A percentile compares a stretch with the other conserved stretches of the same genome.
Conservation (phyloP, 37 sponge, comb jelly and placozoan species). For the Axinella damicornis region DNA sequence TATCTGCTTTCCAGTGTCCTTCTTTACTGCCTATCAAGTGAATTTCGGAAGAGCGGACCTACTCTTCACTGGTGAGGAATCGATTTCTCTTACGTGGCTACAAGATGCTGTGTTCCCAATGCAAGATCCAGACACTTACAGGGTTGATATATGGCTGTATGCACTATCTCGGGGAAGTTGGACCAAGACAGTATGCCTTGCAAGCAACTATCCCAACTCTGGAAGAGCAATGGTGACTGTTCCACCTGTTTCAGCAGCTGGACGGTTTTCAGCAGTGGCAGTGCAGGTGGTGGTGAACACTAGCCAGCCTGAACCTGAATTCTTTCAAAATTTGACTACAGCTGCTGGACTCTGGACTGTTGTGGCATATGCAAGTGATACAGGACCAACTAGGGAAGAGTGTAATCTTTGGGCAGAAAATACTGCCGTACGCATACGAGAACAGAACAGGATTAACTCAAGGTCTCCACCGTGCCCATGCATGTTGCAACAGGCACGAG, state of each 20-base stretch:
- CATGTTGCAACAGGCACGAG: neutral
- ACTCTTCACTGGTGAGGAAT: neutral
- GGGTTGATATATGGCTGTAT: slow-evolving; percentile 19
- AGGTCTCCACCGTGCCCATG: slow-evolving; percentile 27
- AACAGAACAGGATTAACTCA: neutral
- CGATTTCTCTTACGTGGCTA: slow-evolving; percentile 13
- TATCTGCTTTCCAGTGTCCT: slow-evolving; percentile 12
- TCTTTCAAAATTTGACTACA: too few relatives aligned
- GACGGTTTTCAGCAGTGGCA: slow-evolving; percentile 6
- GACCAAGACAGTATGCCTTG: neutral
- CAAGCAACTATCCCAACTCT: slow-evolving; percentile 14
- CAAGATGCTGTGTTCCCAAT: slow-evolving; percentile 28
- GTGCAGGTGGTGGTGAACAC: slow-evolving; percentile 2
- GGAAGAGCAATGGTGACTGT: slow-evolving; percentile 10
- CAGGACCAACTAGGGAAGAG: too few relatives aligned
- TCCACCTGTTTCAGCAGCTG: neutral
- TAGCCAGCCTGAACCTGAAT: neutral
- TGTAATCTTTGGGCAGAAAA: neutral
- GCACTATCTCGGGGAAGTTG: neutral
- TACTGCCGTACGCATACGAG: too few relatives aligned
- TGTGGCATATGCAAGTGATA: too few relatives aligned
- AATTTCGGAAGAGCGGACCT: neutral
- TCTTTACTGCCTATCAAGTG: slow-evolving; percentile 3
- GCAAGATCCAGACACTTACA: neutral
- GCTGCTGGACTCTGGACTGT: too few relatives aligned